Evolutionary conservation across 2,888 invertebrate species (phyloP), one percentile per base, ranked within the genome.

Genomic region (Bombylius discolor): DNA sequence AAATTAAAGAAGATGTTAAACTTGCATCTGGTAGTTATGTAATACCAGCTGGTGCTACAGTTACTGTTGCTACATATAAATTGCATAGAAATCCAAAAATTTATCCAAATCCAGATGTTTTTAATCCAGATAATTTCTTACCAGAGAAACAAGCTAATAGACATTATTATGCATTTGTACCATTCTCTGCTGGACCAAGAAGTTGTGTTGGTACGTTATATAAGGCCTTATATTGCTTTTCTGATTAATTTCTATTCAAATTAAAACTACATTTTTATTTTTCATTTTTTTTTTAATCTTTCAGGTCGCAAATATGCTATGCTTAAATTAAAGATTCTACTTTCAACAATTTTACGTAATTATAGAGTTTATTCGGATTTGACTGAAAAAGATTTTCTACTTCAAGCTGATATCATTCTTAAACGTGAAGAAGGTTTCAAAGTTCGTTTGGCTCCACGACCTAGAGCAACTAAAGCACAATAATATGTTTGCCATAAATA

Each of bases 121-220:
- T 88, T 68, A 79, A 91, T 75, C 91, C 92, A 3, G 90, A 91
- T 70, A 85, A 90, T 69, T 92, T 91, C 77, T 76, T 89, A 60
- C 86, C 89, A 0, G 90, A 91, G 67, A 82, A 79, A 62, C 84
- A 83, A 59, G 83, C 84, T 51, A 81, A 82, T 64, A 81, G 91
- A 58, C 89, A 90, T 67, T 88, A 87, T 67, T 89, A 89, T 68
- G 82, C 87, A 5, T 89, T 83, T 66, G 82, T 89, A 53, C 88
- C 89, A 12, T 89, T 89, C 78, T 88, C 87, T 52, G 89, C 89
- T 59, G 89, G 88, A 46, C 88, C 89, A 6, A 81, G 89, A 65
- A 85, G 85, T 75, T 87, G 86, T 68, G 85, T 87, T 59, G 86
- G 86, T 85, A 65, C 76, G 83, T 73, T 51, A 12, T 39, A 47